phyloP scores from a whole-genome alignment of 2,113 vertebrate species.

The Vanacampus margaritifer region DNA sequence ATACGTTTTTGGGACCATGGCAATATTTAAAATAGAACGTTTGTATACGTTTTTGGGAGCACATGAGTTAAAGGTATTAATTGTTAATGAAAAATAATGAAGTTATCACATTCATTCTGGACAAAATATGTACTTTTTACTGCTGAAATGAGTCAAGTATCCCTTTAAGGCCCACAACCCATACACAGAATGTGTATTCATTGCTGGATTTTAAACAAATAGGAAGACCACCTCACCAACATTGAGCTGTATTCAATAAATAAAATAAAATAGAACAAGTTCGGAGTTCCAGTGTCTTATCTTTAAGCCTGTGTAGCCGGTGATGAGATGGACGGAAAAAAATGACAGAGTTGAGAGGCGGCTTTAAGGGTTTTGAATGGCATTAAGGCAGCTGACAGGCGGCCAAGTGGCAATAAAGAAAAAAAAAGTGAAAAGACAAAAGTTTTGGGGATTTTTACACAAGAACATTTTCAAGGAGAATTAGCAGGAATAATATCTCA shows the following conservation, averaged over 20 bases:
- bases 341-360: neutral
- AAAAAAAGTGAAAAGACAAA: slow-evolving; percentile 1
- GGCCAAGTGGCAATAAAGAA: slow-evolving; percentile 9
- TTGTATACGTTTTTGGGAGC: too few species aligned
- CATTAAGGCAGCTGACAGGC: slow-evolving; percentile 9
- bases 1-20: too few species aligned
- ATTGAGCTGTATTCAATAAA: neutral
- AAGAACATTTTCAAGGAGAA: slow-evolving; percentile 1
- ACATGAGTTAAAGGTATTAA: too few species aligned
- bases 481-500: neutral
- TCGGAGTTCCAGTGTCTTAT: neutral
- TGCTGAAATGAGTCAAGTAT: too few species aligned
- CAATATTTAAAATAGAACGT: too few species aligned
- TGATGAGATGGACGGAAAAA: neutral
- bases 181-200: too few species aligned
- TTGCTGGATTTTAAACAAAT: neutral
- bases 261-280: neutral
- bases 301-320: neutral
- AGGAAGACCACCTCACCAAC: neutral
- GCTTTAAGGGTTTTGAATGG: slow-evolving; percentile 4
- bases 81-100: too few species aligned
- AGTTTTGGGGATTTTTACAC: slow-evolving; percentile 6
- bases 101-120: too few species aligned
- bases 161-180: too few species aligned
- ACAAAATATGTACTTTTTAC: too few species aligned